Evolutionary conservation across 2,113 vertebrate genomes (phyloP).

Genomic region (Centropristis striata): DNA sequence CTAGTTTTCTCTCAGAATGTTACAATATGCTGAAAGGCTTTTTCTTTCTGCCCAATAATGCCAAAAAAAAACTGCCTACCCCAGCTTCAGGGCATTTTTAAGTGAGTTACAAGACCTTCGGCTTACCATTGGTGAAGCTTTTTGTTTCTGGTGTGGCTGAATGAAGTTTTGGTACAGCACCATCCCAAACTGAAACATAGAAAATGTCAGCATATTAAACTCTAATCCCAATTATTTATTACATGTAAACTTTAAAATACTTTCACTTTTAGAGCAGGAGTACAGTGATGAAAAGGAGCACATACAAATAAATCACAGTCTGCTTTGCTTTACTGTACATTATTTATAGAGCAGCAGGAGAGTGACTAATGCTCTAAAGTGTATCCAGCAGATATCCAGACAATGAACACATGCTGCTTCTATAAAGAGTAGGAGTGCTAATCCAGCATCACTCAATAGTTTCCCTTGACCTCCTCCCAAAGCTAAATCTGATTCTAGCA

Average conservation of each 20-base stretch:
- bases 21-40: no score
- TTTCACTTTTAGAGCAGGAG: not conserved
- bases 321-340: constrained; percentile 22
- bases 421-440: constrained; percentile 56
- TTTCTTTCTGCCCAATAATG: no score
- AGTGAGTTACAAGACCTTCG: not conserved
- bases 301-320: constrained; percentile 12
- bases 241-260: not conserved
- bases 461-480: constrained; percentile 60
- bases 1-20: no score
- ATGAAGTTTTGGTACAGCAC: constrained; percentile 97
- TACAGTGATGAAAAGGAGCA: not conserved
- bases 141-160: constrained; percentile 93
- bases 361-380: constrained; percentile 47
- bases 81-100: not conserved
- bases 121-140: constrained; percentile 93
- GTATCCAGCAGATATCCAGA: constrained; percentile 59
- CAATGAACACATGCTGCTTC: constrained; percentile 69
- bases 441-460: constrained; percentile 65
- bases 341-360: constrained; percentile 40
- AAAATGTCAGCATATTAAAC: constrained; percentile 2
- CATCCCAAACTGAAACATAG: constrained; percentile 92
- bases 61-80: no score
- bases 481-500: constrained; percentile 67
- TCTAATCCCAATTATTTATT: constrained; percentile 18